Evolutionary conservation across 2,888 invertebrate genomes (phyloP).

Genomic region (Dolichopus griseipennis): DNA sequence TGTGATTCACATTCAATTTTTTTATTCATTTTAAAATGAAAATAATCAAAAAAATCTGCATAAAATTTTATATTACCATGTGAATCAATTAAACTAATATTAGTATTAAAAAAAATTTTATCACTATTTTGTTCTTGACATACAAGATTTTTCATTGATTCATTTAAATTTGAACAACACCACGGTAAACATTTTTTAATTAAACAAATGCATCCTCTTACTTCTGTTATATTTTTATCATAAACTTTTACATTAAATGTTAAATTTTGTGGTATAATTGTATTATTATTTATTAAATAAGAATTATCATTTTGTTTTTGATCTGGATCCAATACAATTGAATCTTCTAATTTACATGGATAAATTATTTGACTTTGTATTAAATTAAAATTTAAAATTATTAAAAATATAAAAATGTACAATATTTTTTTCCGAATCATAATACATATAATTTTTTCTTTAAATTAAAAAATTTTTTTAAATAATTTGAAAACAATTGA

Average conservation of each 20-base stretch:
- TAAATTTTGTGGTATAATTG: neutral
- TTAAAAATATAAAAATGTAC: no score
- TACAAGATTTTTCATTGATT: neutral
- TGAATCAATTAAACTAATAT: neutral
- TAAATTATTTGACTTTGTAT: no score
- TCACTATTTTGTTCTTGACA: neutral
- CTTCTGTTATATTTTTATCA: neutral
- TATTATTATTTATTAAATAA: neutral
- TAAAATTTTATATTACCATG: neutral
- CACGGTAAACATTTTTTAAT: neutral
- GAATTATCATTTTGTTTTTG: neutral
- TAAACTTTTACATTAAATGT: neutral
- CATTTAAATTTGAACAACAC: neutral
- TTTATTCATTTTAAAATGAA: neutral
- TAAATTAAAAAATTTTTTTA: no score
- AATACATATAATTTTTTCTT: no score
- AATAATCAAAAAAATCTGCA: neutral
- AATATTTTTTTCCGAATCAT: no score
- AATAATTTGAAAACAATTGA: no score
- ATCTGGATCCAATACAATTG: neutral
- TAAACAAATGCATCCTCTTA: neutral
- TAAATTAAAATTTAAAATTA: no score
- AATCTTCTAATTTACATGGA: neutral
- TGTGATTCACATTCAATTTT: neutral
- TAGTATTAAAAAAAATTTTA: neutral